phyloP scores from a whole-genome alignment of 2,797 vertebrate species.

The Anguilla megastoma region DNA sequence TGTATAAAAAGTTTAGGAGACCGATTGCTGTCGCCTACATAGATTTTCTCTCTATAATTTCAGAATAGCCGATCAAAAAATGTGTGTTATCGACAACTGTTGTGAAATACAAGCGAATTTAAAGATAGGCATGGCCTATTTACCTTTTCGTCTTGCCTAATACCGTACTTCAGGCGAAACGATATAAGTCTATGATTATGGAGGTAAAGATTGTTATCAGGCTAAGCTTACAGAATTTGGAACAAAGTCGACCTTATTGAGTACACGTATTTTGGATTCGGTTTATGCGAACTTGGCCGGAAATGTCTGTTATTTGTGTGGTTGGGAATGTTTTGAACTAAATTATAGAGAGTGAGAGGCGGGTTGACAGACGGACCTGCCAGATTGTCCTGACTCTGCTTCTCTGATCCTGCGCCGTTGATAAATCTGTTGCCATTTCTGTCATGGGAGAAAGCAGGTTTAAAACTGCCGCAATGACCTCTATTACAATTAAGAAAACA shows the following conservation, averaged over 20 bases:
- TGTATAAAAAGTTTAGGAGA: neutral
- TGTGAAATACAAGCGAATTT: neutral
- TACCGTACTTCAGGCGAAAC: neutral
- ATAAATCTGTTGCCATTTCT: constrained; percentile 34
- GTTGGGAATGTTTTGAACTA: constrained; percentile 9
- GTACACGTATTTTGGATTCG: neutral
- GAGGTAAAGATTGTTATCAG: no score
- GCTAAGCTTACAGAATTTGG: neutral
- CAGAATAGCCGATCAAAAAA: neutral
- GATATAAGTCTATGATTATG: no score
- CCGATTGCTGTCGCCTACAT: neutral
- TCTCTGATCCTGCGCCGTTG: constrained; percentile 41
- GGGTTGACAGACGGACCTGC: constrained; percentile 32
- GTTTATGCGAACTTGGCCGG: neutral
- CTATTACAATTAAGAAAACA: neutral
- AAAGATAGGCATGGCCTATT: neutral
- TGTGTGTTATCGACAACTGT: neutral
- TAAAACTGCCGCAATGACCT: neutral
- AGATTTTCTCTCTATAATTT: neutral
- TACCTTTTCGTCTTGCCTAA: neutral
- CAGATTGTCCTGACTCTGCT: constrained; percentile 42
- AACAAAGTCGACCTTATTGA: neutral
- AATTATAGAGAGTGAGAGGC: neutral
- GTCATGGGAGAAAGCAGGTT: neutral
- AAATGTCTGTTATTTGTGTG: neutral